Percentiles rank a stretch among this genome's conserved stretches.
phyloP scores from a whole-genome alignment of 2,888 invertebrate genomes.

The Perdita meconis region DNA sequence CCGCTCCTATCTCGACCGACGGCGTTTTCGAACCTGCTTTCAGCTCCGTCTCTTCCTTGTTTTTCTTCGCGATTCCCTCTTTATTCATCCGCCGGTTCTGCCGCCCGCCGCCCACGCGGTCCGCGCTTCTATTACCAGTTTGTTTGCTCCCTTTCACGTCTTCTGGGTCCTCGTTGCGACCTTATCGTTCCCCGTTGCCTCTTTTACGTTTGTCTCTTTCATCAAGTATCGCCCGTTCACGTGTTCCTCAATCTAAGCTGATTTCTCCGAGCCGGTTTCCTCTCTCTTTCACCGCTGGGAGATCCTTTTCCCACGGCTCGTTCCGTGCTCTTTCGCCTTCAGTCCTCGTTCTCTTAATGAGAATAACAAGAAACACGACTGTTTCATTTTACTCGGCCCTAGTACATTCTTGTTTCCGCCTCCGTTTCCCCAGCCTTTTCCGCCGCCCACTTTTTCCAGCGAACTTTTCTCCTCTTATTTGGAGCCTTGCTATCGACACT shows the following conservation, averaged over 20 bases:
- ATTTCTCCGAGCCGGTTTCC: constrained; percentile 7
- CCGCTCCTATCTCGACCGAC: constrained; percentile 54
- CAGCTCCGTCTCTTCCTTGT: neutral
- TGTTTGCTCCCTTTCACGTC: neutral
- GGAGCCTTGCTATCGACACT: constrained; percentile 30
- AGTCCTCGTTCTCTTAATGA: constrained; percentile 30
- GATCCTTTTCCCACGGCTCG: neutral
- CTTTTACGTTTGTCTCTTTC: constrained; percentile 26
- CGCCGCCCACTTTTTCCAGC: neutral
- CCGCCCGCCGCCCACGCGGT: neutral
- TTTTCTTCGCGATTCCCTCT: constrained; percentile 1
- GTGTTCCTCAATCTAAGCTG: constrained; percentile 5
- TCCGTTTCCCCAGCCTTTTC: neutral
- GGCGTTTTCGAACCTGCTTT: constrained; percentile 33
- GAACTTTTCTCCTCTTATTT: constrained; percentile 9
- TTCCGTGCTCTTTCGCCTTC: constrained; percentile 21
- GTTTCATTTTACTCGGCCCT: constrained; percentile 11
- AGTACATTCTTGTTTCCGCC: constrained; percentile 25
- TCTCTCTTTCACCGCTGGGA: neutral
- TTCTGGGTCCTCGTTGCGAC: constrained; percentile 8
- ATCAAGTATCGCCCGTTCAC: constrained; percentile 8
- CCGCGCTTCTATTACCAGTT: neutral
- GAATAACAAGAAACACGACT: constrained; percentile 17
- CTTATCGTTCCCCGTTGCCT: constrained; percentile 11
- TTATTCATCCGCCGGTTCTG: neutral